These are phyloP conservation scores for Notospermus geniculatus DNA, from an alignment of 1,140 invertebrate genomes.

Conservation along the genomic window DNA sequence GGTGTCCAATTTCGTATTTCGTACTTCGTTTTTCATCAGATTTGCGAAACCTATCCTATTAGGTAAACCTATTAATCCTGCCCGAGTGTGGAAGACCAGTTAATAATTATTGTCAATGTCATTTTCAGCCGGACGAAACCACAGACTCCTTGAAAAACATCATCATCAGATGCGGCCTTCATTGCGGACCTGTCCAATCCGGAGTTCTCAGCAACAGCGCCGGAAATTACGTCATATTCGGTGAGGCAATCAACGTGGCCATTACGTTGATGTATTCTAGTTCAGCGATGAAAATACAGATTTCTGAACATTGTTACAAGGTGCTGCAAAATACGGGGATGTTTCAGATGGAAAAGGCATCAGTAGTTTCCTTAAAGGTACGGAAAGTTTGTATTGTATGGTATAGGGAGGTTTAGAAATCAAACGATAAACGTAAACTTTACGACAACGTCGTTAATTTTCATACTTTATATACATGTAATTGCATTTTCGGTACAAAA, in stretches of 20 bases:
- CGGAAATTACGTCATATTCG: slow-evolving; percentile 3
- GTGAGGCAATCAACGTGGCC: slow-evolving; percentile 8
- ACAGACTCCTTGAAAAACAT: not conserved
- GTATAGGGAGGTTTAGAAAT: too few species aligned
- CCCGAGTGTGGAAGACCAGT: too few species aligned
- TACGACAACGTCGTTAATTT: too few species aligned
- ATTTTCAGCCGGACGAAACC: not conserved
- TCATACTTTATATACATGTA: too few species aligned
- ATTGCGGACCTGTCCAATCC: slow-evolving; percentile 8
- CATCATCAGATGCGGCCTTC: not conserved
- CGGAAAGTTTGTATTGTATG: not conserved
- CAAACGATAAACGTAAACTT: too few species aligned
- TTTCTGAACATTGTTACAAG: not conserved
- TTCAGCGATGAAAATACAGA: not conserved
- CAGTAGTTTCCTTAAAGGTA: slow-evolving; percentile 1
- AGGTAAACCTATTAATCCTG: too few species aligned
- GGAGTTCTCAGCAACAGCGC: slow-evolving; percentile 1
- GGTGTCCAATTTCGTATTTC: too few species aligned
- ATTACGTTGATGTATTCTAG: slow-evolving; percentile 1
- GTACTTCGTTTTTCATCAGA: too few species aligned
- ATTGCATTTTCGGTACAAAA: too few species aligned
- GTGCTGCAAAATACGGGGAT: not conserved
- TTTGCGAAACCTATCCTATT: too few species aligned
- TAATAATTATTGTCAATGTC: not conserved
- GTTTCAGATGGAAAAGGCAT: not conserved